Percentiles rank a stretch among this genome's conserved stretches.
Conservation (phyloP, 2,113 vertebrate genomes). For the Bostrychus sinensis region DNA sequence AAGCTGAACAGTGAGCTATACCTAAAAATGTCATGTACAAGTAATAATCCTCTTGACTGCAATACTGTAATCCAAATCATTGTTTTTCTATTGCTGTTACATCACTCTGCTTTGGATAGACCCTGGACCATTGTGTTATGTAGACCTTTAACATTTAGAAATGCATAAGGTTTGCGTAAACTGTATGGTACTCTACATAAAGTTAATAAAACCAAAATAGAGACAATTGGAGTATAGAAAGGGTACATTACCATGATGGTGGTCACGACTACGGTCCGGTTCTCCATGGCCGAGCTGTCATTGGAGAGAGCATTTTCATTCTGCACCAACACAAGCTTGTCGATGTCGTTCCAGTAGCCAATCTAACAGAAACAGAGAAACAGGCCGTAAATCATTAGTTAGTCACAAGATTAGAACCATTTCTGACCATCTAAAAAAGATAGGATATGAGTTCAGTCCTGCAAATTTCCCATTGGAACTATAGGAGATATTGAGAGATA, state of each 20-base stretch:
- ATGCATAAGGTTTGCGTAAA: too few species aligned
- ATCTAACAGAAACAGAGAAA: constrained; percentile 72
- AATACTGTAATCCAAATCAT: too few species aligned
- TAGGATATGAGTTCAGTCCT: constrained; percentile 10
- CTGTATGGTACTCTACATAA: not conserved
- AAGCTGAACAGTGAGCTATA: too few species aligned
- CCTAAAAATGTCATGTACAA: too few species aligned
- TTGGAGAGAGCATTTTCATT: constrained; percentile 90
- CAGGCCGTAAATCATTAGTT: not conserved
- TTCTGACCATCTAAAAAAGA: not conserved
- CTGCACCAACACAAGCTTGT: constrained; percentile 96
- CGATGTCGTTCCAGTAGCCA: constrained; percentile 98
- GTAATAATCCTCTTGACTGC: too few species aligned
- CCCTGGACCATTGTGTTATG: too few species aligned
- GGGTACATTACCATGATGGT: constrained; percentile 95
- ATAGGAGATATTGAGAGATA: constrained; percentile 49
- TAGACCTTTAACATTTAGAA: too few species aligned
- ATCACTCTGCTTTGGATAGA: too few species aligned
- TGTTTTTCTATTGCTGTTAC: too few species aligned
- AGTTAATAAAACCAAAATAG: not conserved
- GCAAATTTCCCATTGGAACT: constrained; percentile 67
- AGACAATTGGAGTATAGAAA: constrained; percentile 39
- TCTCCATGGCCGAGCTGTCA: constrained; percentile 91
- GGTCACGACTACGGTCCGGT: constrained; percentile 94
- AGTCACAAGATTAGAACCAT: not conserved